Base-by-base conservation (phyloP, 1,140 invertebrate species). In the Papilio helenus region DNA sequence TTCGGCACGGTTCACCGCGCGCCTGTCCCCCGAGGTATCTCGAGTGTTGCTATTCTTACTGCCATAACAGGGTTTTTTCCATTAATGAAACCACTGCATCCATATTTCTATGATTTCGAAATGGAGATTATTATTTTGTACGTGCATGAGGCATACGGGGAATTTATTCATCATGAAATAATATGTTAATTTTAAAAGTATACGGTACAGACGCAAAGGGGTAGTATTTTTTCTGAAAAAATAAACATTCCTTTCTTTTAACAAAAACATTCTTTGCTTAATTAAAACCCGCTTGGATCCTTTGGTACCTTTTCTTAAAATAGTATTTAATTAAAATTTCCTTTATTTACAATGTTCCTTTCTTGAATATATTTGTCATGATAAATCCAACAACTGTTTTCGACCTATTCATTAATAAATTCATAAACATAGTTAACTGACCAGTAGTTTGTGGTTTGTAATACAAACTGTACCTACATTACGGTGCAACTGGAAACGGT, bases 51-150 rank as follows among this genome's bases (percentile, higher is more conserved):
- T 23, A 77, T 77, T 77, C 76, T 77, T 44, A 20, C 34, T n/a
- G 34, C 14, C 34, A 77, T 77, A 77, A 61, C 72, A 77, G 76
- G 55, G 76, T 65, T 77, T 77, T 76, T 76, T 77, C n/a, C 74
- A 72, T 49, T 74, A 74, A 74, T 49, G 72, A 74, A 46, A 49
- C 39, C 39, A 46, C 72, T 74, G 26, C 44, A 49, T 23, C 72
- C 61, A 26, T 68, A 68, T 34, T 68, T 29, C 61, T 5, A 68
- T 68, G 61, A 68, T 68, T 68, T 68, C 61, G 26, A 68, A 68
- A 68, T 68, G 61, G 61, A 68, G 12, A 68, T 68, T 68, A 68
- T 68, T 29, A 68, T 68, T 68, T 68, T 68, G 61, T 29, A 68
- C 61, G 61, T 68, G 61, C 61, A 65, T 26, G 12, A 14, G 20